Conservation (phyloP, 2,113 vertebrate genomes). For the Gymnarchus niloticus region DNA sequence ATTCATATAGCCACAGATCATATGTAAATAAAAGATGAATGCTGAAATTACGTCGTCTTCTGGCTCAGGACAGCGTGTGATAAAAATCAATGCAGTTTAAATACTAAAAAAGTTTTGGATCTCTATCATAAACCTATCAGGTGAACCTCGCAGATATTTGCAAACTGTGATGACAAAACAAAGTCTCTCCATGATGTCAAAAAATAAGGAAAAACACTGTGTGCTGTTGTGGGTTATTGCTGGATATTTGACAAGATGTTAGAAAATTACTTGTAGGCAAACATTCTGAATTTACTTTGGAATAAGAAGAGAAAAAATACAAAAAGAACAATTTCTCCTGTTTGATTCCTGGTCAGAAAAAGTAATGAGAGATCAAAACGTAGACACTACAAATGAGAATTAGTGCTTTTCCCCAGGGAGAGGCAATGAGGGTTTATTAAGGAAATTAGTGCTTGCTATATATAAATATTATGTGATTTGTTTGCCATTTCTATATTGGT, state of each 20-base stretch:
- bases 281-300: background rate
- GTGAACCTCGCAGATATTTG: no score
- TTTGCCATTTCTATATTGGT: background rate
- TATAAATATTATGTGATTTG: background rate
- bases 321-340: background rate
- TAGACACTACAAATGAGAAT: no score
- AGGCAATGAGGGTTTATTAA: slow-evolving; percentile 1
- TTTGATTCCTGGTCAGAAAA: background rate
- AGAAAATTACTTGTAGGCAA: background rate
- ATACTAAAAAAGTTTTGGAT: no score
- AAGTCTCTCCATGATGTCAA: no score
- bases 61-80: background rate
- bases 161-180: no score
- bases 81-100: no score
- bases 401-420: no score
- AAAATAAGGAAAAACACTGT: background rate
- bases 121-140: no score
- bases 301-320: background rate
- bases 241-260: no score
- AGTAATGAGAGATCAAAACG: background rate
- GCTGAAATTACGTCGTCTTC: background rate
- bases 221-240: no score
- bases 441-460: background rate
- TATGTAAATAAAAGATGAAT: background rate
- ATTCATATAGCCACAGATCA: background rate